Base-by-base conservation (phyloP, 2,888 invertebrate species). In the Mythimna pallens region DNA sequence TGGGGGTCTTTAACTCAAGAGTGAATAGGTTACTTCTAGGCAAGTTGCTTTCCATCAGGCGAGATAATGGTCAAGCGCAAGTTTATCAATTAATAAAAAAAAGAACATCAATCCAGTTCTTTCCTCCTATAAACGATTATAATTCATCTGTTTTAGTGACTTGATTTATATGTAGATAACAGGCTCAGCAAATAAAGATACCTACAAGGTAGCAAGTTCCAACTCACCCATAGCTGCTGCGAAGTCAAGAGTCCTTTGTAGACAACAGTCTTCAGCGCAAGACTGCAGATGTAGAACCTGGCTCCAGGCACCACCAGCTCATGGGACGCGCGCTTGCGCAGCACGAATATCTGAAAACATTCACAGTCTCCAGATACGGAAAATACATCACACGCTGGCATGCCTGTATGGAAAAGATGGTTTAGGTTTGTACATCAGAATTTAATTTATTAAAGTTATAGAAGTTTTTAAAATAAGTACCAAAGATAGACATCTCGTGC, bases 241-340 rank as follows among this genome's bases (percentile, higher is more conserved):
- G 99, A 99, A 50, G 99, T 99, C 87, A 99, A 97, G 91, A 99
- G 98, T 55, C 99, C 99, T 97, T 99, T 99, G 97, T 99, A 99
- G 50, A 99, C 99, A 78, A 99, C 97, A 14, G 98, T 99, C 88
- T 97, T 97, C 67, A 98, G 96, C 36, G 99, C 99, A 86, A 99
- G 96, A 71, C 99, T 99, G 96, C 99, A 99, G 89, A 99, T 98
- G 96, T 99, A 99, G 96, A 99, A 99, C 81, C 99, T 97, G 61
- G 98, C 97, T 9, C 98, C 98, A 2, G 98, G 98, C 86, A 98
- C 97, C 54, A 98, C 97, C 91, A 99, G 97, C 85, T 97, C 97
- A 91, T 99, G 99, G 25, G 98, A 98, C 0, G 99, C 98, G 73
- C 98, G 97, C 94, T 99, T 99, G 75, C 99, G 97, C 88, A 99